phyloP scores from a whole-genome alignment of 2,113 vertebrate species.

The Oxyura jamaicensis region DNA sequence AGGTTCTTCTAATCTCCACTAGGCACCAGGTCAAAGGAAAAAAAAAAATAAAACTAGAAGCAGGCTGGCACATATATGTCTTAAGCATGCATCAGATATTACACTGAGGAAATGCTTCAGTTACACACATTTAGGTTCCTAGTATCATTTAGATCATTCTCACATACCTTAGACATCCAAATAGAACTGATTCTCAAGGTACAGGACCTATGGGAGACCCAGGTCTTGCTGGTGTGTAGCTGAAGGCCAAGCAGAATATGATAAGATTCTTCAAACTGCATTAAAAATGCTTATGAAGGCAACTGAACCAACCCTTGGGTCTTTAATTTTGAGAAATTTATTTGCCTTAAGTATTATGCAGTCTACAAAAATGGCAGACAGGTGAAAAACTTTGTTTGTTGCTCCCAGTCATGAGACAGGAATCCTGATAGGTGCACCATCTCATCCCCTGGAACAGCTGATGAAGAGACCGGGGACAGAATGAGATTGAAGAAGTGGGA shows the following conservation, averaged over 20 bases:
- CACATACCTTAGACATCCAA: neutral
- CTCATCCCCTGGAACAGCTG: neutral
- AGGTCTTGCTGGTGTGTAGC: neutral
- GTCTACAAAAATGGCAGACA: neutral
- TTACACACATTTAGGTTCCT: neutral
- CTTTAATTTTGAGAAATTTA: neutral
- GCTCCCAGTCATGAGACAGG: neutral
- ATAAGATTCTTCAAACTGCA: neutral
- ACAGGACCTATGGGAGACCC: neutral
- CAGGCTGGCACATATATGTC: neutral
- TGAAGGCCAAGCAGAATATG: neutral
- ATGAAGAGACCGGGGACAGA: neutral
- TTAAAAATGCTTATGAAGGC: neutral
- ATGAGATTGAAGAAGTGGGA: neutral
- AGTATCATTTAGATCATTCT: neutral
- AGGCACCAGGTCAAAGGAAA: neutral
- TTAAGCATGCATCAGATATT: neutral
- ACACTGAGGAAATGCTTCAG: neutral
- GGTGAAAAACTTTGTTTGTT: neutral
- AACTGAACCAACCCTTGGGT: neutral
- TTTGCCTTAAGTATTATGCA: neutral
- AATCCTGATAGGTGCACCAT: accelerated
- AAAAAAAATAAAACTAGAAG: neutral
- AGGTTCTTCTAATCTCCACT: neutral
- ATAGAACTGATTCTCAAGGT: neutral